A percentile compares a stretch with the other conserved stretches of the same genome.
These are phyloP conservation scores for Dryococelus australis DNA, from an alignment of 2,888 invertebrate genomes.

Conservation along the genomic window DNA sequence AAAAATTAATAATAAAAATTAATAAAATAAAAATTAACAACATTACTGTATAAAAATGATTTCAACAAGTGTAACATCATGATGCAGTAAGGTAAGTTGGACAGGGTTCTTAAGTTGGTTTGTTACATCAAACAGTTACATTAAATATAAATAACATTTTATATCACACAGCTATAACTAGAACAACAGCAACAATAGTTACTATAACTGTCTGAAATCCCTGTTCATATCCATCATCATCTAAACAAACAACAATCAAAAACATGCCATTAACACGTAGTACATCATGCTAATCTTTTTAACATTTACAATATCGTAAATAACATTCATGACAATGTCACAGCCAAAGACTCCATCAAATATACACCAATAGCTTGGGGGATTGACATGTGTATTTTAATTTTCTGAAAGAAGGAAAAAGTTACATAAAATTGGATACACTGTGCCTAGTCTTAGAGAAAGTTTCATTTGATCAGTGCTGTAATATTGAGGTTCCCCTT, in stretches of 20 bases:
- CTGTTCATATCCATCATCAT: constrained; percentile 7
- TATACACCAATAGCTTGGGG: background rate
- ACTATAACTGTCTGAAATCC: background rate
- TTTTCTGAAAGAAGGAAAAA: background rate
- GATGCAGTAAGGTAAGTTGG: background rate
- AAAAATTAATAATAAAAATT: background rate
- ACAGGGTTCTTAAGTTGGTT: background rate
- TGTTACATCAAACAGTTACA: background rate
- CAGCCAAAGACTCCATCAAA: constrained; percentile 11
- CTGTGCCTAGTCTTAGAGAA: background rate
- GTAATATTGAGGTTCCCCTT: background rate
- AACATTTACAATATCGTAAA: background rate
- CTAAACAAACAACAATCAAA: background rate
- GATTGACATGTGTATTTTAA: background rate
- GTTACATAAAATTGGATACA: background rate
- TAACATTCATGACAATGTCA: background rate
- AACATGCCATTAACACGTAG: background rate
- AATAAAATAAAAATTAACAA: no score
- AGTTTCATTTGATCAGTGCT: background rate
- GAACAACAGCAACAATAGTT: constrained; percentile 25
- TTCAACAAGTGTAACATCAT: background rate
- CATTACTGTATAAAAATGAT: background rate
- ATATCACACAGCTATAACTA: background rate
- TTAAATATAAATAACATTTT: background rate
- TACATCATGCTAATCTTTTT: background rate